phyloP scores from a whole-genome alignment of 1,140 invertebrate species.

The Rhopalosiphum padi region DNA sequence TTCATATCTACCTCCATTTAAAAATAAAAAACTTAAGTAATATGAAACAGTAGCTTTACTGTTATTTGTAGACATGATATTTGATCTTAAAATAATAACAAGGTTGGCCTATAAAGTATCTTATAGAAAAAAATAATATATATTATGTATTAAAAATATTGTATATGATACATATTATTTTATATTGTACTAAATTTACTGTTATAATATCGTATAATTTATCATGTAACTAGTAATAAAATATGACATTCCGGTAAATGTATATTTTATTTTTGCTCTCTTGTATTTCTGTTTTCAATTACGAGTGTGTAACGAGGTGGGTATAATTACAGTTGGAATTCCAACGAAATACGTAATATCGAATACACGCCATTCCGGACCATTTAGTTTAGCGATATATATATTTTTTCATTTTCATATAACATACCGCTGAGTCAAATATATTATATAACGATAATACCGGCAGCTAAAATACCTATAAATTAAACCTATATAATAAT shows the following conservation, averaged over 20 bases:
- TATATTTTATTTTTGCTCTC: not conserved
- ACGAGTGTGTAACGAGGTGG: not conserved
- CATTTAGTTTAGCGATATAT: constrained; percentile 1
- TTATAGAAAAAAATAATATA: not conserved
- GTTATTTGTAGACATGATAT: constrained; percentile 22
- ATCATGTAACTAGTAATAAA: not conserved
- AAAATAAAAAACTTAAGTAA: not conserved
- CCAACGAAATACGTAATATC: not conserved
- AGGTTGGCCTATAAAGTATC: not conserved
- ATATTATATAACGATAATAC: not conserved
- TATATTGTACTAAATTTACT: not conserved
- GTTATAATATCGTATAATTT: not conserved
- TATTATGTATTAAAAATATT: not conserved
- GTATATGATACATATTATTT: not conserved
- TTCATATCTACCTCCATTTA: not conserved
- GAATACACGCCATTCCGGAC: not conserved
- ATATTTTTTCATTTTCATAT: not conserved
- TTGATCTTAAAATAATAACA: not conserved
- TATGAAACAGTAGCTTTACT: not conserved
- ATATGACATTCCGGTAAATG: not conserved
- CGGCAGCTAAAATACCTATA: not conserved
- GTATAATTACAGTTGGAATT: constrained; percentile 3
- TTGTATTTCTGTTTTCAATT: not conserved
- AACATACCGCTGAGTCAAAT: not conserved
- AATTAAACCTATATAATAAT: not conserved